Evolutionary conservation across 2,888 invertebrate genomes (phyloP), one percentile per base, ranked within the genome.

Genomic region (Callinectes sapidus): DNA sequence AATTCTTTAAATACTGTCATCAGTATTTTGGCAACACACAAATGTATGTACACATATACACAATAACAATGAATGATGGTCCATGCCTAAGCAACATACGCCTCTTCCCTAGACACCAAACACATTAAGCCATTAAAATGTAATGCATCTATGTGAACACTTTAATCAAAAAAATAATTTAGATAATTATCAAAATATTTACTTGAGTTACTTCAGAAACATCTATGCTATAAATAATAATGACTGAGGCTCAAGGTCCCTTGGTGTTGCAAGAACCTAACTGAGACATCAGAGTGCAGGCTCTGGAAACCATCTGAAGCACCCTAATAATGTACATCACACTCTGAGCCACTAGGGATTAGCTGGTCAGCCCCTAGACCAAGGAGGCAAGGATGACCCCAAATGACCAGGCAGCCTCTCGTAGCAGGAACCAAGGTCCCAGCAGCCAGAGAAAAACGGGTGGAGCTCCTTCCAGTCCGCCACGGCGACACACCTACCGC

Each of bases 261-360:
- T 81, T 81, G 81, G 81, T 32, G 81, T 81, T 81, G 81, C 81
- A 81, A 81, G 81, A 81, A 81, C 81, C 81, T 81, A 81, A 16
- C 81, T 81, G 81, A 81, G 81, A 81, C 81, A 81, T 81, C 81
- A 35, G 81, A 81, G 81, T n/a, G 71, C 71, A 81, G 81, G 71
- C 71, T 81, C 35, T 81, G 81, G 81, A 81, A 10, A 81, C 81
- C 81, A 35, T 81, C 81, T 81, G 81, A 81, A 35, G 81, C 81
- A 81, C 35, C 81, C 35, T 35, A 18, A 81, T 81, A 35, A 81
- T 81, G 81, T 35, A 81, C 35, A 32, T 81, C 81, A 81, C 81
- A 81, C 81, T 32, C 81, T 81, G 35, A 32, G 35, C 81, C 81
- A 81, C 32, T 81, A 81, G 81, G 81, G 35, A 81, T 81, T 81